Conservation (phyloP, 2,797 vertebrate genomes). For the Poeciliopsis gracilis region DNA sequence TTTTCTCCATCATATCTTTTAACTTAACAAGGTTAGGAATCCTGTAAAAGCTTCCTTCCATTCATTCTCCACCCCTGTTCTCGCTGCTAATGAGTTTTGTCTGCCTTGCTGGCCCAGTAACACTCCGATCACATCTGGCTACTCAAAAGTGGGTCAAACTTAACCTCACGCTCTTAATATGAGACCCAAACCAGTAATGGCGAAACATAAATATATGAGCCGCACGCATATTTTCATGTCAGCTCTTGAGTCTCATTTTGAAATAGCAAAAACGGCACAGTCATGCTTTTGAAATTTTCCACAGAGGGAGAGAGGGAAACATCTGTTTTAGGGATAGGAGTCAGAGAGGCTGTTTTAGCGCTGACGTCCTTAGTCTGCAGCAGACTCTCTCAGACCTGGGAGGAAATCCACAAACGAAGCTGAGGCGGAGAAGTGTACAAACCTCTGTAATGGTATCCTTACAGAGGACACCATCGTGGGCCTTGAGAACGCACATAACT, state of each 20-base stretch:
- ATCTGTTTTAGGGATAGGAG: slow-evolving; percentile 57
- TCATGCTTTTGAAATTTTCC: slow-evolving; percentile 53
- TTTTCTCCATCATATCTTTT: slow-evolving; percentile 25
- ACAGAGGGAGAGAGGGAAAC: slow-evolving; percentile 33
- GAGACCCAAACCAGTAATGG: slow-evolving; percentile 34
- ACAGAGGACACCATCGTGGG: not conserved
- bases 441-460: not conserved
- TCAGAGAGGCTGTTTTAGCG: slow-evolving; percentile 31
- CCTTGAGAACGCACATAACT: slow-evolving; percentile 30
- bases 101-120: slow-evolving; percentile 61
- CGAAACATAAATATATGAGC: slow-evolving; percentile 3
- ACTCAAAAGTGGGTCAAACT: slow-evolving; percentile 58
- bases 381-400: slow-evolving; percentile 23
- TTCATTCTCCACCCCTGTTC: slow-evolving; percentile 12
- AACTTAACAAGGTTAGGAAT: slow-evolving; percentile 42
- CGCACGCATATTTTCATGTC: slow-evolving; percentile 26
- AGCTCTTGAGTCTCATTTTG: slow-evolving; percentile 28
- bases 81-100: slow-evolving; percentile 75
- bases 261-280: slow-evolving; percentile 13
- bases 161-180: slow-evolving; percentile 63
- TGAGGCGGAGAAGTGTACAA: not conserved
- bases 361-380: slow-evolving; percentile 8
- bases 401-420: slow-evolving; percentile 11
- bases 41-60: slow-evolving; percentile 51
- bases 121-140: slow-evolving; percentile 70